A percentile compares a stretch with the other conserved stretches of the same genome.
Conservation (phyloP, 2,888 invertebrate genomes). For the Lingula anatina region DNA sequence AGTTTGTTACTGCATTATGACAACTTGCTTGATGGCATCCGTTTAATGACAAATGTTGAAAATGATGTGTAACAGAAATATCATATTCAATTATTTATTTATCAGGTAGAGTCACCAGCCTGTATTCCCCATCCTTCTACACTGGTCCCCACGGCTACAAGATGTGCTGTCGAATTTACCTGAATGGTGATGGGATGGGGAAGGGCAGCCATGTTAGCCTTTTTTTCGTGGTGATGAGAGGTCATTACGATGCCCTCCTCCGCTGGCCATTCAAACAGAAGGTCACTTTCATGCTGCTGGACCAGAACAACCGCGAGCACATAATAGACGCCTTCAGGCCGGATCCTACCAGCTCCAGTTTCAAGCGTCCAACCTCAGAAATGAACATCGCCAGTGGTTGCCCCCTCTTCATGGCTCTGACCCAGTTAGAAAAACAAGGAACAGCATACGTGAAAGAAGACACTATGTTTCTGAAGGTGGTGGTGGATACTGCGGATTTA, state of each 20-base stretch:
- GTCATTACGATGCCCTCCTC: slow-evolving; percentile 40
- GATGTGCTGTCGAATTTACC: slow-evolving; percentile 41
- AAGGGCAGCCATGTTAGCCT: slow-evolving; percentile 42
- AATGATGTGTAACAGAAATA: too few species aligned
- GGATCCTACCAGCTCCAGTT: too few species aligned
- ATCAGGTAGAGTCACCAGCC: slow-evolving; percentile 33
- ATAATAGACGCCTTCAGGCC: slow-evolving; percentile 47
- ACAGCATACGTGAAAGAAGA: slow-evolving; percentile 36
- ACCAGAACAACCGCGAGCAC: slow-evolving; percentile 38
- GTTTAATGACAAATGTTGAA: too few species aligned
- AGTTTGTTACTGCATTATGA: too few species aligned
- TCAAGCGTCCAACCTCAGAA: slow-evolving; percentile 42
- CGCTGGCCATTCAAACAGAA: slow-evolving; percentile 44
- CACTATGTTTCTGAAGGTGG: slow-evolving; percentile 36
- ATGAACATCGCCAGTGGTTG: too few species aligned
- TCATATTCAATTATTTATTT: too few species aligned
- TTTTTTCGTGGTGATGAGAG: slow-evolving; percentile 45
- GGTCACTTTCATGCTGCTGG: slow-evolving; percentile 44
- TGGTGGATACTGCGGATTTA: slow-evolving; percentile 18
- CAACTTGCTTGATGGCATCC: too few species aligned
- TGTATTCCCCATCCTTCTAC: slow-evolving; percentile 44
- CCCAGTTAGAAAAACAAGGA: slow-evolving; percentile 21
- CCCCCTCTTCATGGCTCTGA: slow-evolving; percentile 39
- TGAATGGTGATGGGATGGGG: slow-evolving; percentile 48
- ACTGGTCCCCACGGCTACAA: too few species aligned